Conservation (phyloP, 1,140 invertebrate species). For the Drosophila watanabei region DNA sequence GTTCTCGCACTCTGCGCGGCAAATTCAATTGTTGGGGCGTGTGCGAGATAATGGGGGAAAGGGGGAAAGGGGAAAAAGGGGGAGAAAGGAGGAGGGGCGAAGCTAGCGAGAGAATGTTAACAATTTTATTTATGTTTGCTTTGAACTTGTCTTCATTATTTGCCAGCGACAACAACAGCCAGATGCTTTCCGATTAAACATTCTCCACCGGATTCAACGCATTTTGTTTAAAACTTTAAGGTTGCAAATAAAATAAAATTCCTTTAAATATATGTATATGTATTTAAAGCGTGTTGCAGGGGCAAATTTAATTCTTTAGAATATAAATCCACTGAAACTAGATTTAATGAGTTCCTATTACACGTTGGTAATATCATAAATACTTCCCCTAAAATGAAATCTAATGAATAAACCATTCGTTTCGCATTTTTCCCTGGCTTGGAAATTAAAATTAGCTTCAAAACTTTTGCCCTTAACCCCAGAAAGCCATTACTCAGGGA, state of each 20-base stretch:
- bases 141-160: slow-evolving; percentile 82
- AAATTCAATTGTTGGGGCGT: slow-evolving; percentile 81
- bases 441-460: slow-evolving; percentile 63
- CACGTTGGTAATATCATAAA: not conserved
- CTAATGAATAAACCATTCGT: slow-evolving; percentile 11
- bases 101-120: slow-evolving; percentile 68
- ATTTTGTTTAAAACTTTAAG: slow-evolving; percentile 17
- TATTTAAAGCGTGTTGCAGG: no score
- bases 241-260: not conserved
- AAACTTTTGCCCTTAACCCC: slow-evolving; percentile 50
- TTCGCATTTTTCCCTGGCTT: slow-evolving; percentile 24
- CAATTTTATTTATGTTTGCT: slow-evolving; percentile 84
- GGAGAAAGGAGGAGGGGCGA: slow-evolving; percentile 26
- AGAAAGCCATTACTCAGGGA: slow-evolving; percentile 29
- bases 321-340: no score
- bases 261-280: not conserved
- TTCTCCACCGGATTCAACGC: not conserved
- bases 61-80: not conserved
- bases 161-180: slow-evolving; percentile 46
- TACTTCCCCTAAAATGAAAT: not conserved
- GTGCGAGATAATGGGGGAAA: slow-evolving; percentile 23
- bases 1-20: slow-evolving; percentile 12
- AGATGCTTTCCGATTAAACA: slow-evolving; percentile 28
- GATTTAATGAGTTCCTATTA: not conserved
- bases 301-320: no score